Evolutionary conservation across 2,797 vertebrate genomes (phyloP), one percentile per base, ranked within the genome.

Genomic region (Mycteria americana): DNA sequence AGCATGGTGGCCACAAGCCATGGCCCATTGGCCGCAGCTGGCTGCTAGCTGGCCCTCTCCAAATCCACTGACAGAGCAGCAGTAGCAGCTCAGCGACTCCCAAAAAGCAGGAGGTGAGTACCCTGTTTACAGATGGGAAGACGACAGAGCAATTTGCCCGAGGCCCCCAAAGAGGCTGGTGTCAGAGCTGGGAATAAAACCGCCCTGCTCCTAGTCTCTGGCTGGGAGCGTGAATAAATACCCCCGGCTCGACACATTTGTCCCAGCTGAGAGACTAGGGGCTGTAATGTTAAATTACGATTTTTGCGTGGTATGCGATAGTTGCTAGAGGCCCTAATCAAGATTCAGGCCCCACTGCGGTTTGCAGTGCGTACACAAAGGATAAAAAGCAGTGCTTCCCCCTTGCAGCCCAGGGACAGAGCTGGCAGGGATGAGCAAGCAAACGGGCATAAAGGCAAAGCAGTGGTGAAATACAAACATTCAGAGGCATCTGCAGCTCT

Each of bases 1-100:
- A 17, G 39, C 7, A 6, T 4, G 48, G 39, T n/a, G 43, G 39
- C 57, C 4, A 0, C 50, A 53, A 67, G 41, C 54, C 11, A 0
- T 9, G 51, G 48, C 22, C 43, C 2, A 0, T 15, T 2, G 1
- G 62, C 56, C 13, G 7, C 45, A 39, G 54, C 33, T 22, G 30
- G 16, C 41, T 45, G 39, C 23, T 27, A 11, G 48, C 53, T 0
- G 0, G 12, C n/a, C 31, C 10, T 53, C 45, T 57, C 30, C 14
- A 12, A 56, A 59, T 17, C 65, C 50, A 6, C n/a, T 37, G 6
- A 4, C 3, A 14, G 22, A 59, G 56, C 50, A 27, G 45, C 72
- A 9, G 57, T 0, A 57, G n/a, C 28, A 51, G 41, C 39, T 64
- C 48, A 7, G 65, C 0, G 0, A 21, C 70, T 76, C 59, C 59